Base-by-base conservation (phyloP, 1,140 invertebrate species). In the Streblospio benedicti region DNA sequence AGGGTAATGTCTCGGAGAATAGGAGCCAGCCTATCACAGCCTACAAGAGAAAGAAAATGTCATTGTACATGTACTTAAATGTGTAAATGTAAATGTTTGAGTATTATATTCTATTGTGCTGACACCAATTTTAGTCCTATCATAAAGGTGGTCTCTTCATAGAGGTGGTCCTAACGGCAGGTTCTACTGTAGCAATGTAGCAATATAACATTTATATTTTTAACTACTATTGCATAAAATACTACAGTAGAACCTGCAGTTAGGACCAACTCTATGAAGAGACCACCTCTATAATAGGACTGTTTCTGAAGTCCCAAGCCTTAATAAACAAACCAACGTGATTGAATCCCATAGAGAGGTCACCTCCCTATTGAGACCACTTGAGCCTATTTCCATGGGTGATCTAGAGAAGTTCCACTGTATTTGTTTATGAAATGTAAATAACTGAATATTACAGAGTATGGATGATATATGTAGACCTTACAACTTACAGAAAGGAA, bases 11-110 rank as follows among this genome's bases (percentile, higher is more conserved):
- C 52, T 79, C 77, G 27, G 68, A 70, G 69, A 79, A 79, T 18
- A 79, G 45, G 0, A 72, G 61, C 58, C 75, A 67, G 9, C 77
- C 77, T 53, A 76, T 63, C 0, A 77, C 45, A 35, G 76, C 77
- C 77, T 78, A 59, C 4, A 70, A 67, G 51, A 63, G 25, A 60
- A 65, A 57, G 45, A 32, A 18, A 44, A 27, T 41, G 44, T 14
- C 18, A 33, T 4, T 32, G 25, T 23, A n/a, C 9, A 38, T 38
- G 9, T n/a, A 38, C 35, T 9, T 38, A 9, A 38, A 38, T 9
- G 35, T 9, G n/a, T 38, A 38, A 9, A 9, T 9, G 35, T n/a
- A 38, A n/a, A 9, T 38, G 9, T 38, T 38, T 9, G n/a, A 38
- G n/a, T 9, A 9, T 9, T 38, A 9, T 38, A n/a, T 38, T 38